These are phyloP conservation scores for Nymphalis io DNA, from an alignment of 1,140 invertebrate genomes.

Conservation along the genomic window DNA sequence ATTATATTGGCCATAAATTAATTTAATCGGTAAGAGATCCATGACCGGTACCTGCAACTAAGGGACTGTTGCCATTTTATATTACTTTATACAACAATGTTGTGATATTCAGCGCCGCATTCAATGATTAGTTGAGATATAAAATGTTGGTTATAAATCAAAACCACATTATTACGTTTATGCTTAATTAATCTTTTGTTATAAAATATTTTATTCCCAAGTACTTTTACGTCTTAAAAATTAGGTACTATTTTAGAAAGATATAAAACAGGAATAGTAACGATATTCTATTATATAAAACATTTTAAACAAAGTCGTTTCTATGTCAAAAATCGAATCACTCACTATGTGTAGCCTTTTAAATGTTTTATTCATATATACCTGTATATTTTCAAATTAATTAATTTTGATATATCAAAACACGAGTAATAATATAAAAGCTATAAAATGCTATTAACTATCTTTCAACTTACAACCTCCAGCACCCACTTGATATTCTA, in stretches of 20 bases:
- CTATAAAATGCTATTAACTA: constrained; percentile 76
- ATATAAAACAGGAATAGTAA: neutral
- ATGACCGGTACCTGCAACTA: constrained; percentile 21
- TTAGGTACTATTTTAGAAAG: neutral
- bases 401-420: constrained; percentile 46
- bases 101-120: constrained; percentile 12
- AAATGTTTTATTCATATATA: too few species aligned
- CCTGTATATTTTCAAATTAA: neutral
- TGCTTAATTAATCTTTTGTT: constrained; percentile 6
- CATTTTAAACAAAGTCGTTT: too few species aligned
- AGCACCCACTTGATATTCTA: constrained; percentile 66
- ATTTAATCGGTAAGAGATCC: constrained; percentile 52
- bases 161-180: constrained; percentile 12
- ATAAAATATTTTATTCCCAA: neutral
- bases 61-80: constrained; percentile 30
- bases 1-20: constrained; percentile 73
- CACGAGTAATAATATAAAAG: constrained; percentile 56
- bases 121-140: constrained; percentile 34
- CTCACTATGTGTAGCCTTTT: too few species aligned
- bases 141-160: constrained; percentile 29
- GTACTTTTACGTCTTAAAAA: neutral
- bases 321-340: too few species aligned
- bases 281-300: too few species aligned
- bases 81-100: constrained; percentile 32
- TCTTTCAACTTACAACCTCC: constrained; percentile 57